Evolutionary conservation across 2,797 vertebrate genomes (phyloP).

Genomic region (Sebastes dallii): DNA sequence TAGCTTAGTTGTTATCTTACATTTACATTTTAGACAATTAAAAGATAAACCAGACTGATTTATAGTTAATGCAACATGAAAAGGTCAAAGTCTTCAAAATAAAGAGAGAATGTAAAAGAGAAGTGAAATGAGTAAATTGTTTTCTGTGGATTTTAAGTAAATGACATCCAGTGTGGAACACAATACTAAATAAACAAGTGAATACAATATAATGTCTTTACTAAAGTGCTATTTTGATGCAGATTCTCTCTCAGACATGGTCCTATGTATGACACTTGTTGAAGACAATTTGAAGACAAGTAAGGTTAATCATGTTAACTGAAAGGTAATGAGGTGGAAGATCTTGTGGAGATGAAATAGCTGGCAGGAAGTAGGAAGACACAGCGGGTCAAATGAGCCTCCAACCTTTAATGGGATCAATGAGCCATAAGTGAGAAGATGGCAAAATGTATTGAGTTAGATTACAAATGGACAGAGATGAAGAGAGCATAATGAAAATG

Average conservation of each 20-base stretch:
- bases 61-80: background rate
- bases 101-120: background rate
- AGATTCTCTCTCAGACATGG: background rate
- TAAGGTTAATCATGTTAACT: constrained; percentile 65
- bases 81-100: constrained; percentile 1
- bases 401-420: constrained; percentile 41
- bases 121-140: background rate
- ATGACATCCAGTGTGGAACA: background rate
- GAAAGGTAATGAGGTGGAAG: constrained; percentile 67
- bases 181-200: background rate
- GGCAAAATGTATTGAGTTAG: background rate
- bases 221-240: background rate
- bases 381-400: constrained; percentile 21
- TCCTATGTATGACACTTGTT: constrained; percentile 20
- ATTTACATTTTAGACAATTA: constrained; percentile 17
- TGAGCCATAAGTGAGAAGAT: constrained; percentile 33
- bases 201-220: background rate
- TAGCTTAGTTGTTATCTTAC: background rate
- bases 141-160: background rate
- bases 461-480: background rate
- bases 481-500: background rate
- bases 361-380: constrained; percentile 30
- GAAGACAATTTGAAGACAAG: constrained; percentile 18
- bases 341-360: constrained; percentile 37
- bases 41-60: background rate